Evolutionary conservation across 2,888 invertebrate genomes (phyloP), one percentile per base, ranked within the genome.

Genomic region (Cerceris rybyensis): DNA sequence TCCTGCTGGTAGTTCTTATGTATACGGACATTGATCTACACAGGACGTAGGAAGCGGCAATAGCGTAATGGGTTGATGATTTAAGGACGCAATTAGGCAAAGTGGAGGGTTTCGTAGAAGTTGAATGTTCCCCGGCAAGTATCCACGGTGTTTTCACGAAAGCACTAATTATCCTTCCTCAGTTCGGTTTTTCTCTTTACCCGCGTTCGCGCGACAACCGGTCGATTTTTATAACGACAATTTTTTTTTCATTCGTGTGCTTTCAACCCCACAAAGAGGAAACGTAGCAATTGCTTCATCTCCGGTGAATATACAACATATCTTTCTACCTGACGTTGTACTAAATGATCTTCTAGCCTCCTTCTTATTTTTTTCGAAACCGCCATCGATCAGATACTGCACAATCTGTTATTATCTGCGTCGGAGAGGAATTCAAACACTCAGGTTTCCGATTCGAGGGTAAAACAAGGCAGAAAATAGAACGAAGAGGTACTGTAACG

Each of bases 1-100:
- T 43, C 49, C 17, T 43, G 68, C 42, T 59, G 28, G 42, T 41
- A n/a, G 76, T 81, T 76, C 81, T 80, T 78, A 70, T 61, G 57
- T 67, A 55, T 46, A 16, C 42, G 57, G 28, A 64, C 79, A 81
- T 83, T 79, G 84, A 85, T 85, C 80, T 77, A 59, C 72, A 70
- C 72, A 70, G 59, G 70, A 70, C 77, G 76, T 63, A 58, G 74
- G 76, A 75, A 82, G 75, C 73, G 82, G 85, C 85, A 85, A 85
- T 85, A 83, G 85, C 83, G 82, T 85, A 85, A 85, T 85, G 85
- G 85, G 68, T 78, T 76, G 81, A 81, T 85, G 85, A 85, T 85
- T 85, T 85, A 85, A 85, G 84, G 79, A 78, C 79, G 85, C 82
- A 85, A 85, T 85, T 85, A 85, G 82, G 85, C 76, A 85, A 85